Evolutionary conservation across 2,113 vertebrate genomes (phyloP).

Genomic region (Manacus vitellinus): DNA sequence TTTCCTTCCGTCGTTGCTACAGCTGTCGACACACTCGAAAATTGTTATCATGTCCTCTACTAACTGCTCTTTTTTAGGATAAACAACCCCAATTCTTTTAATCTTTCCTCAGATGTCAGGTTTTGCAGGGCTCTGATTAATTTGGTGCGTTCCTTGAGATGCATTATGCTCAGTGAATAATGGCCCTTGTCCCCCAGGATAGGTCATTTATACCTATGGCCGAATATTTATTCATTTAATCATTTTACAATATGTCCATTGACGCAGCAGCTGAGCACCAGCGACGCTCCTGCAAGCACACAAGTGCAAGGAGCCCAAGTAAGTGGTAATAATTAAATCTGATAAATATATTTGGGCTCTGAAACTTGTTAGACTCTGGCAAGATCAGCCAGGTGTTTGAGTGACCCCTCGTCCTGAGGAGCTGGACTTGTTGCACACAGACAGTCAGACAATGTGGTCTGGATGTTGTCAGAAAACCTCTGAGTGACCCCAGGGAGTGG

Average conservation of each 20-base stretch:
- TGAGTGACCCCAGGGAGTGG: fast-evolving
- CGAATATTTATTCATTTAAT: slow-evolving; percentile 64
- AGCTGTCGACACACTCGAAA: not conserved
- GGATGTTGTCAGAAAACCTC: fast-evolving
- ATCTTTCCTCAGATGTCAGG: slow-evolving; percentile 59
- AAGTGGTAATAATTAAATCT: not conserved
- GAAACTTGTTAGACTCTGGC: not conserved
- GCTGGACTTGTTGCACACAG: not conserved
- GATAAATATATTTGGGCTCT: not conserved
- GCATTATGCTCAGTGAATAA: slow-evolving; percentile 60
- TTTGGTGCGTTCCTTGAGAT: slow-evolving; percentile 44
- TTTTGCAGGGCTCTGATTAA: slow-evolving; percentile 63
- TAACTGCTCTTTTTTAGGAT: slow-evolving; percentile 32
- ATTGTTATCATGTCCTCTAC: not conserved
- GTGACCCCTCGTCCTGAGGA: not conserved
- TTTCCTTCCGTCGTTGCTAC: not conserved
- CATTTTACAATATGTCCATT: not conserved
- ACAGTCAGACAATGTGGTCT: fast-evolving
- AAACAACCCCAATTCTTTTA: slow-evolving; percentile 58
- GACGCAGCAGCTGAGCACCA: not conserved
- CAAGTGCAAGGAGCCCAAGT: not conserved
- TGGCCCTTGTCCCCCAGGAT: slow-evolving; percentile 65
- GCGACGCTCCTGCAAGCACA: not conserved
- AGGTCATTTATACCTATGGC: slow-evolving; percentile 43
- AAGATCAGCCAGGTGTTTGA: not conserved